Evolutionary conservation across 2,113 vertebrate species (phyloP).

Genomic region (Geococcyx californianus): DNA sequence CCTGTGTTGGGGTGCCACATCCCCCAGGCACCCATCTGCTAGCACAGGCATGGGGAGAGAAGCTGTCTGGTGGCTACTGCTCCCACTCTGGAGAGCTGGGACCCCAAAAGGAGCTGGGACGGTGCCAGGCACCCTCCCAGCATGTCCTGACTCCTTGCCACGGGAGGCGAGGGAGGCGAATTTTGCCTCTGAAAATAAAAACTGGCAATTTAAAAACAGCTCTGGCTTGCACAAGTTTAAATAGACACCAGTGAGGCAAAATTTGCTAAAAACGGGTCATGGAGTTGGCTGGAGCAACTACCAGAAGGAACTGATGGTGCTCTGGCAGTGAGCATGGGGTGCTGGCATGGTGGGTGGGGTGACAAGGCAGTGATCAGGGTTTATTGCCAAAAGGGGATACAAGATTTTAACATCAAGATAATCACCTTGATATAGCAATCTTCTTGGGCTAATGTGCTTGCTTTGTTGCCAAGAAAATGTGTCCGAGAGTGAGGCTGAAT

Average conservation of each 20-base stretch:
- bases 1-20: neutral
- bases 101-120: neutral
- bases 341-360: neutral
- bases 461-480: neutral
- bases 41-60: neutral
- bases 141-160: neutral
- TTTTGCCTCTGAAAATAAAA: neutral
- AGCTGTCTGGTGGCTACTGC: neutral
- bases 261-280: neutral
- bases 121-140: neutral
- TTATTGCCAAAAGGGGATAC: neutral
- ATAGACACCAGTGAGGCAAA: neutral
- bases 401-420: neutral
- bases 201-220: neutral
- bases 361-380: neutral
- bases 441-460: neutral
- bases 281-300: neutral
- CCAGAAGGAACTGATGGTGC: rapidly evolving
- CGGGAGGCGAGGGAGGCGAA: neutral
- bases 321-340: rapidly evolving
- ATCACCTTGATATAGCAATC: neutral
- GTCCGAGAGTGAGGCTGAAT: neutral
- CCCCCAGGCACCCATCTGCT: conserved; percentile 31
- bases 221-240: rapidly evolving
- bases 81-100: neutral